Evolutionary conservation across 2,888 invertebrate genomes (phyloP), one percentile per base, ranked within the genome.

Genomic region (Helobdella robusta): DNA sequence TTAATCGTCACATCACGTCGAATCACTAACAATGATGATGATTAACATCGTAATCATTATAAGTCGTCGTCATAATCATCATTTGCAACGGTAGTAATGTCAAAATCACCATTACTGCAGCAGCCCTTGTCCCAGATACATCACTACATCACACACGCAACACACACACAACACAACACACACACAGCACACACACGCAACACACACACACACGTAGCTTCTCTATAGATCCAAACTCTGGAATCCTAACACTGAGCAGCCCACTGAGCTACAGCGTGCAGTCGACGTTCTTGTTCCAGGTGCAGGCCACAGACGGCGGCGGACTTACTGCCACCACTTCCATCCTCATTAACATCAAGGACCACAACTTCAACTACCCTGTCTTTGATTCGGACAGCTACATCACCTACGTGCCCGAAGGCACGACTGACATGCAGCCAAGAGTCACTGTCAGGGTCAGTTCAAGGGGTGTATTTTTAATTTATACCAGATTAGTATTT

Each of bases 271-370:
- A 64, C 59, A n/a, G n/a, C 36, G 20, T 23, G 23, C 32, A 20
- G 11, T 28, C 56, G 1, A 54, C 18, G 28, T 50, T 58, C 30
- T 30, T 23, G 18, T 44, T 61, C 8, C 54, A 36, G 25, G 62
- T 60, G 35, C 58, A 65, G 8, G 67, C 65, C 15, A 64, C 64
- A 1, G 63, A 67, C 60, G 58, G 59, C 8, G 58, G 58, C 2
- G 64, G 64, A 11, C 46, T 65, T n/a, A 23, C 30, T 6, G 58
- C 65, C 8, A 34, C 54, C 20, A 36, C 64, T 15, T 20, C 59
- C 28, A 58, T 67, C 54, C 46, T 15, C 8, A 60, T 67, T 32
- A 46, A 46, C 18, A 35, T 67, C n/a, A 8, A 25, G n/a, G 66
- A 66, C 62, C 35, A 23, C 44, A 48, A 36, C 4, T 56, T n/a